Conservation (phyloP, 2,888 invertebrate species). For the Julus scandinavius region DNA sequence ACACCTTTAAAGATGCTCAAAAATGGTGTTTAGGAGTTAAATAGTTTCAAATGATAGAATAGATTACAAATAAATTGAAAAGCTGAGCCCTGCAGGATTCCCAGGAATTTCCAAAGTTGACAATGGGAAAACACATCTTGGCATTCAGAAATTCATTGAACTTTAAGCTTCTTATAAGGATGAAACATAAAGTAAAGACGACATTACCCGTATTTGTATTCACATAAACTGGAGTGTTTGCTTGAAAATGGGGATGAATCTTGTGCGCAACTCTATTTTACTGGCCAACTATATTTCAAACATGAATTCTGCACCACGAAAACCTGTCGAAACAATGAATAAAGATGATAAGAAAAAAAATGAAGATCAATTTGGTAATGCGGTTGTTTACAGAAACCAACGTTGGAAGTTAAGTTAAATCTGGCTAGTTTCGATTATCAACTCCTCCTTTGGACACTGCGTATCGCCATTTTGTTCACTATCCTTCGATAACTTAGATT, state of each 20-base stretch:
- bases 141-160: no score
- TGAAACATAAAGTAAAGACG: no score
- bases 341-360: neutral
- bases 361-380: no score
- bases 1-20: no score
- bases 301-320: neutral
- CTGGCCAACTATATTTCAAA: neutral
- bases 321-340: neutral
- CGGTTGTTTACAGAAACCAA: neutral
- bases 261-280: neutral
- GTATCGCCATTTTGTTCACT: neutral
- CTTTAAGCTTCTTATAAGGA: no score
- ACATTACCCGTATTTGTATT: neutral
- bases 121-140: no score
- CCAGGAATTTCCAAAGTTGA: no score
- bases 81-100: no score
- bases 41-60: no score
- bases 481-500: neutral
- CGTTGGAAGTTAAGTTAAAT: neutral
- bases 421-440: neutral
- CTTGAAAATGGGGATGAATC: constrained; percentile 11
- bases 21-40: no score
- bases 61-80: no score
- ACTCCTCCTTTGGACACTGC: neutral
- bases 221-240: constrained; percentile 17